Evolutionary conservation across 1,140 invertebrate genomes (phyloP).

Genomic region (Pachyrhynchus sulphureomaculatus): DNA sequence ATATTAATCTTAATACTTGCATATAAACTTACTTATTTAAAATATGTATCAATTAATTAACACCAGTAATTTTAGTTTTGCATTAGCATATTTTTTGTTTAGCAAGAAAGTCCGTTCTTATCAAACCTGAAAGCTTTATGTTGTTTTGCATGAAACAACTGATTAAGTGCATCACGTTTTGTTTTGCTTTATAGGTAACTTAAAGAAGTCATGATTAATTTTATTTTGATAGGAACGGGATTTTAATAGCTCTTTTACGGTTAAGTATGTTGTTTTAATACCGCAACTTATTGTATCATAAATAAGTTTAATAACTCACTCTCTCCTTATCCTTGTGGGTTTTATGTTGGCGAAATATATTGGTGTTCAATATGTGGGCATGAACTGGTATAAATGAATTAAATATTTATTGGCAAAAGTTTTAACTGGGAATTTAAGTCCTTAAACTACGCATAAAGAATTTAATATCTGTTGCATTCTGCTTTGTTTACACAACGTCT

Average conservation of each 20-base stretch:
- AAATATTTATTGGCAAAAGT: too few relatives aligned
- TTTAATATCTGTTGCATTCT: too few relatives aligned
- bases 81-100: conserved; percentile 17
- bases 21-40: too few relatives aligned
- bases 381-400: too few relatives aligned
- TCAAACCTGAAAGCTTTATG: conserved; percentile 47
- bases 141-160: conserved; percentile 49
- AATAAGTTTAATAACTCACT: conserved; percentile 39
- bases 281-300: conserved; percentile 36
- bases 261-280: conserved; percentile 47
- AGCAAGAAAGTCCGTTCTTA: conserved; percentile 33
- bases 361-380: not conserved
- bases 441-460: too few relatives aligned
- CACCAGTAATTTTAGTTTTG: conserved; percentile 15
- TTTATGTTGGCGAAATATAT: not conserved
- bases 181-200: conserved; percentile 36
- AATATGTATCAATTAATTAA: too few relatives aligned
- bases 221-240: conserved; percentile 42
- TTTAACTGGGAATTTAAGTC: too few relatives aligned
- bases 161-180: conserved; percentile 45
- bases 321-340: not conserved
- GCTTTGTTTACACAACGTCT: too few relatives aligned
- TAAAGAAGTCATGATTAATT: conserved; percentile 47
- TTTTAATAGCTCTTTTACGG: conserved; percentile 49
- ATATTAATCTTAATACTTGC: too few relatives aligned